A percentile compares a stretch with the other conserved stretches of the same genome.
Evolutionary conservation across 2,113 vertebrate genomes (phyloP).

Genomic region (Guaruba guarouba): DNA sequence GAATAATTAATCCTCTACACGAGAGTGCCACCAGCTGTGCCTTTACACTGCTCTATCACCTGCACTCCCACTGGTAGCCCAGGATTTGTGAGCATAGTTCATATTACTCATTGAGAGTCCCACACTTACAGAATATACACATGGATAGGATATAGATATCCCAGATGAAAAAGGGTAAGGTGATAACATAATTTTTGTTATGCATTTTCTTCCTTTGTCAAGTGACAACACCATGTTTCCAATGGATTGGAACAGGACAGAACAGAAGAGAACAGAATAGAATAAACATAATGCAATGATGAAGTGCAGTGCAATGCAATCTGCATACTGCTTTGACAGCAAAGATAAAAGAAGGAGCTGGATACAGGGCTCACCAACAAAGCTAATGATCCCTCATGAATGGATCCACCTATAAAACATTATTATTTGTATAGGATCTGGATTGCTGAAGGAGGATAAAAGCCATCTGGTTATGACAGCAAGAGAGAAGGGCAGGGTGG

Average conservation of each 20-base stretch:
- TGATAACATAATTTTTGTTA: neutral
- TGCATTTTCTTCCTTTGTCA: neutral
- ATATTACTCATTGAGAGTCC: neutral
- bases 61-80: neutral
- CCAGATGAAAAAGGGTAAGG: neutral
- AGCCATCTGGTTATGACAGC: neutral
- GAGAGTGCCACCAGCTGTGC: neutral
- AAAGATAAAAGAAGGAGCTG: neutral
- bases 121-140: neutral
- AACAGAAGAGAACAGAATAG: neutral
- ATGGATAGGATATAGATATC: neutral
- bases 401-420: neutral
- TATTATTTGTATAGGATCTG: neutral
- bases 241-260: neutral
- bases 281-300: too few species aligned
- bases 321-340: neutral
- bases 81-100: neutral
- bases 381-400: neutral
- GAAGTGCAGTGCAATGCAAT: neutral
- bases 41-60: neutral
- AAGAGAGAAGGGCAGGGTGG: fast-evolving
- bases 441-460: neutral
- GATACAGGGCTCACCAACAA: neutral
- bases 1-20: neutral
- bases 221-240: neutral